A percentile compares a stretch with the other conserved stretches of the same genome.
Evolutionary conservation across 2,888 invertebrate genomes (phyloP).

Genomic region (Campoletis raptor): DNA sequence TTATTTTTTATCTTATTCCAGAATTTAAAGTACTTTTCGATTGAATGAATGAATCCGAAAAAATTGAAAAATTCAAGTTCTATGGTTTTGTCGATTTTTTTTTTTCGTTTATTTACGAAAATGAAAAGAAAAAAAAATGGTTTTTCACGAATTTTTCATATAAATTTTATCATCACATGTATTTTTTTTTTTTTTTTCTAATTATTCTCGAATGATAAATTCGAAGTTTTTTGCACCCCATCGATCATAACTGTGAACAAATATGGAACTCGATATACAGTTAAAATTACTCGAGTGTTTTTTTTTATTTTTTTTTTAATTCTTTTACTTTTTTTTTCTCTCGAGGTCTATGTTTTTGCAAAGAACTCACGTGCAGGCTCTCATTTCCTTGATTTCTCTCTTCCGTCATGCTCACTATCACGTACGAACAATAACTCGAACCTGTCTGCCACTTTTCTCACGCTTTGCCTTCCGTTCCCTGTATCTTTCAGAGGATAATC

Average conservation of each 20-base stretch:
- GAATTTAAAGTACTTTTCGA: neutral
- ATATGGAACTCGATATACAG: neutral
- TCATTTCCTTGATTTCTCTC: constrained; percentile 31
- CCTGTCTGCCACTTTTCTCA: constrained; percentile 61
- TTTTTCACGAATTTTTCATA: neutral
- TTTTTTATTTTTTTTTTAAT: too few species aligned
- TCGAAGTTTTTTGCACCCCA: neutral
- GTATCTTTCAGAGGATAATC: constrained; percentile 41
- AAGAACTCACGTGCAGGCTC: constrained; percentile 27
- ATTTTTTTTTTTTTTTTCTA: neutral
- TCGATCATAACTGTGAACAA: neutral
- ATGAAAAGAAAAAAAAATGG: neutral
- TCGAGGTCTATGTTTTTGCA: neutral
- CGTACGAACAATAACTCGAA: constrained; percentile 66
- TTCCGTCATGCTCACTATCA: constrained; percentile 39
- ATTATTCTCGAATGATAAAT: neutral
- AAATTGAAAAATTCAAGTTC: neutral
- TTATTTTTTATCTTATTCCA: neutral
- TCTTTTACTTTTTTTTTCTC: neutral
- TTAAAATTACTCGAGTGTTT: neutral
- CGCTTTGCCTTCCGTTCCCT: constrained; percentile 55
- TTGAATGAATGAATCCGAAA: neutral
- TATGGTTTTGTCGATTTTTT: too few species aligned
- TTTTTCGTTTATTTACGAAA: neutral
- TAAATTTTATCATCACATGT: too few species aligned